Evolutionary conservation across 2,888 invertebrate genomes (phyloP).

Genomic region (Eristalis pertinax): DNA sequence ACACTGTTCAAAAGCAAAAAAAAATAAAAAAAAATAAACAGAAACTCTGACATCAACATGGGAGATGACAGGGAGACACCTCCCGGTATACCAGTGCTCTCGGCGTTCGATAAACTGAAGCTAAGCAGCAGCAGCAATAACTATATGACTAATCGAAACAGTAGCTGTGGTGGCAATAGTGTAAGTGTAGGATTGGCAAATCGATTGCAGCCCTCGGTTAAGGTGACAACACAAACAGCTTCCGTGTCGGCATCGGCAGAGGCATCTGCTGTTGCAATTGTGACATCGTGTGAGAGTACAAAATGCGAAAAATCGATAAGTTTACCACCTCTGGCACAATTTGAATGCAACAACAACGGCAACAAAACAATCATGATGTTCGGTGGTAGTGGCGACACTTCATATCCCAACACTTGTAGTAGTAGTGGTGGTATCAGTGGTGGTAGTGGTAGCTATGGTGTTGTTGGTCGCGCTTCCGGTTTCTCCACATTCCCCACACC

Average conservation of each 20-base stretch:
- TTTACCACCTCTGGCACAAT: conserved; percentile 38
- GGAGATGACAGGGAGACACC: conserved; percentile 46
- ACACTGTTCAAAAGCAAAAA: background rate
- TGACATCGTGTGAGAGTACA: conserved; percentile 26
- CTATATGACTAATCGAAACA: conserved; percentile 39
- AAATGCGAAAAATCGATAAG: conserved; percentile 65
- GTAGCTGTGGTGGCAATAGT: conserved; percentile 15
- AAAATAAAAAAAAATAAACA: no score
- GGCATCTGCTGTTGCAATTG: conserved; percentile 26
- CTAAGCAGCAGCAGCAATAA: conserved; percentile 49
- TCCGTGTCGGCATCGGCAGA: conserved; percentile 26
- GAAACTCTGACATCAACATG: conserved; percentile 39
- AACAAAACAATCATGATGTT: conserved; percentile 44
- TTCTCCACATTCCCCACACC: conserved; percentile 19
- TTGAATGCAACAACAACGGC: conserved; percentile 45
- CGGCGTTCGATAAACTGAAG: conserved; percentile 63
- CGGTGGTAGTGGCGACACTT: conserved; percentile 34
- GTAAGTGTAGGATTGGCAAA: conserved; percentile 28
- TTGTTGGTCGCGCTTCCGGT: conserved; percentile 39
- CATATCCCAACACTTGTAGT: background rate
- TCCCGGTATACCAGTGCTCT: conserved; percentile 43
- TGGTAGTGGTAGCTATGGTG: conserved; percentile 24
- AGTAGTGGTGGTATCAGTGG: conserved; percentile 11
- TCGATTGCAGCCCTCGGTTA: conserved; percentile 32
- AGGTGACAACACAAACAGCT: conserved; percentile 39